These are phyloP conservation scores for Scyliorhinus canicula DNA, from an alignment of 2,797 vertebrate genomes.

Conservation along the genomic window DNA sequence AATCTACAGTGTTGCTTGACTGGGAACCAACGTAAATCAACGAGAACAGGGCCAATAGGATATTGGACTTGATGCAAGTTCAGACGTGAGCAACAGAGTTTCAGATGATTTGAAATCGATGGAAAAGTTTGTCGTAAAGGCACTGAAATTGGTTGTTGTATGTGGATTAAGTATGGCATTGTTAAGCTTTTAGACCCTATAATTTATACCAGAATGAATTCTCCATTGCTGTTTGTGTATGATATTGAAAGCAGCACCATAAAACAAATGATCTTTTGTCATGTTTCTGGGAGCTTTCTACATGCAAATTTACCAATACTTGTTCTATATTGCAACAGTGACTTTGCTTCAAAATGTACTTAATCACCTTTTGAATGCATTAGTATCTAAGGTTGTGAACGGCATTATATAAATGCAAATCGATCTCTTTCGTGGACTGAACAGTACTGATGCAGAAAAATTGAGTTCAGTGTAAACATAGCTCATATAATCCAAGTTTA, in stretches of 20 bases:
- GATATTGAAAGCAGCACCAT: background rate
- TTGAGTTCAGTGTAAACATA: background rate
- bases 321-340: background rate
- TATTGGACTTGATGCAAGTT: background rate
- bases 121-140: background rate
- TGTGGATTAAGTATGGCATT: background rate
- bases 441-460: background rate
- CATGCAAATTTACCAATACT: background rate
- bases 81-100: background rate
- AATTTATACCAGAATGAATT: background rate
- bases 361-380: too few relatives aligned
- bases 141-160: background rate
- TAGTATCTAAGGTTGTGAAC: too few relatives aligned
- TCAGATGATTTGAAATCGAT: background rate
- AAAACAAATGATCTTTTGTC: background rate
- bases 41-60: background rate
- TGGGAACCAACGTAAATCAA: background rate
- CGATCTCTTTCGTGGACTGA: background rate
- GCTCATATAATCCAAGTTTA: background rate
- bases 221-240: background rate
- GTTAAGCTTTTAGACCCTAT: background rate
- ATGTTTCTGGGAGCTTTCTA: background rate
- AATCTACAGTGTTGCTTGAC: background rate
- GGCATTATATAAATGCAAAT: too few relatives aligned
- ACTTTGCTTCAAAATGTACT: background rate